Evolutionary conservation across 1,140 invertebrate species (phyloP).

Genomic region (Condylostylus longicornis): DNA sequence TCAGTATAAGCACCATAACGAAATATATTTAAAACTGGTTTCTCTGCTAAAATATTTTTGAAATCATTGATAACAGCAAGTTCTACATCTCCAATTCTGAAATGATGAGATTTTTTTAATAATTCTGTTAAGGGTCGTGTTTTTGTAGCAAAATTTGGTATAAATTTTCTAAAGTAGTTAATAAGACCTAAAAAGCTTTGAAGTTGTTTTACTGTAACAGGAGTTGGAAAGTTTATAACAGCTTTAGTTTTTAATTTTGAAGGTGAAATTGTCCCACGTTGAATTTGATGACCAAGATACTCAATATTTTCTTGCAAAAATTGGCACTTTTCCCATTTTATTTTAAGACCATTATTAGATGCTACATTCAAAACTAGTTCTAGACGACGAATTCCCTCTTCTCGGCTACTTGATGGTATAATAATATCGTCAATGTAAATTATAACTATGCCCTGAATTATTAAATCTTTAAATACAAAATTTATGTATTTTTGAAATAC

Average conservation of each 20-base stretch:
- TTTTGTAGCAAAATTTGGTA: neutral
- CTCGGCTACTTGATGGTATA: constrained; percentile 13
- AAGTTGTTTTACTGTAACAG: constrained; percentile 15
- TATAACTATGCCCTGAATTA: constrained; percentile 10
- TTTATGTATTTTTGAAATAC: constrained; percentile 9
- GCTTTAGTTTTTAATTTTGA: constrained; percentile 17
- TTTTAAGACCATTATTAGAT: constrained; percentile 18
- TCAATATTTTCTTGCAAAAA: constrained; percentile 18
- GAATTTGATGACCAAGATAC: constrained; percentile 18
- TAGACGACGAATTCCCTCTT: constrained; percentile 11
- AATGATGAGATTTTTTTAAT: constrained; percentile 6
- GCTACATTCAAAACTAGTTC: constrained; percentile 14
- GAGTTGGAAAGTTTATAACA: constrained; percentile 20
- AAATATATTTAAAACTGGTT: constrained; percentile 11
- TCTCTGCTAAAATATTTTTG: constrained; percentile 14
- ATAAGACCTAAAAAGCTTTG: constrained; percentile 8
- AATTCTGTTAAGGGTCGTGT: constrained; percentile 6
- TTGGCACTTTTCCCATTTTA: constrained; percentile 29
- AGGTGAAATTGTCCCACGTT: constrained; percentile 16
- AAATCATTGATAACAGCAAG: neutral
- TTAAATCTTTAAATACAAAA: constrained; percentile 9
- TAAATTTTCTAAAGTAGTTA: constrained; percentile 4
- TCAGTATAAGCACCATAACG: constrained; percentile 9
- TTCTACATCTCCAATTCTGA: neutral
- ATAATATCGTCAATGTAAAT: constrained; percentile 36